phyloP scores from a whole-genome alignment of 2,113 vertebrate species.

The Psittacara wagleri region DNA sequence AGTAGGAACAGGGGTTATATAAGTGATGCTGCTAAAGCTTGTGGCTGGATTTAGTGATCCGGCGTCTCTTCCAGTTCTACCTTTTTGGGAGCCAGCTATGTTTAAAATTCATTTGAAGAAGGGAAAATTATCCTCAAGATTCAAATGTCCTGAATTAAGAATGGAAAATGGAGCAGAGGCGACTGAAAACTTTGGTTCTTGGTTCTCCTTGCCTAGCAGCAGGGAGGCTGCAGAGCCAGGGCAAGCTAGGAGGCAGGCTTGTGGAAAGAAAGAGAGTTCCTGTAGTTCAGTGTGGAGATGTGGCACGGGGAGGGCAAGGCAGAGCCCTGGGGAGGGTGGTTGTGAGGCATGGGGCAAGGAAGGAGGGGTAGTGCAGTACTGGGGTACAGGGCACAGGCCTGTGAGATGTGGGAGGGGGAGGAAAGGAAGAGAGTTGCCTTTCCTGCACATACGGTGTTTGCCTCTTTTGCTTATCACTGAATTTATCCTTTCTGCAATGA shows the following conservation, averaged over 20 bases:
- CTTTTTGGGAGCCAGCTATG: neutral
- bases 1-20: neutral
- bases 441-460: neutral
- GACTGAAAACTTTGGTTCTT: neutral
- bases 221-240: neutral
- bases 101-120: neutral
- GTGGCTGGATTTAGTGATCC: neutral
- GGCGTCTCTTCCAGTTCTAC: neutral
- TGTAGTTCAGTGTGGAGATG: neutral
- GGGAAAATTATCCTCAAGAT: neutral
- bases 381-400: neutral
- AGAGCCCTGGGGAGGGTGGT: neutral
- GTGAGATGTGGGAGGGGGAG: neutral
- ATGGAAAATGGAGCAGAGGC: neutral
- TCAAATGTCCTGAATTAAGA: slow-evolving; percentile 4
- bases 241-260: neutral
- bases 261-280: neutral
- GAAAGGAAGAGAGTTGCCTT: neutral
- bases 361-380: neutral
- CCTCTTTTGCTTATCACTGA: slow-evolving; percentile 1
- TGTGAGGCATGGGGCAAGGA: neutral
- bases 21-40: neutral
- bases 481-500: slow-evolving; percentile 21
- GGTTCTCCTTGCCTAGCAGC: neutral
- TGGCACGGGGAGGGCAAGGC: neutral